A percentile compares a stretch with the other conserved stretches of the same genome.
Evolutionary conservation across 1,140 invertebrate genomes (phyloP).

Genomic region (Mamestra configurata): DNA sequence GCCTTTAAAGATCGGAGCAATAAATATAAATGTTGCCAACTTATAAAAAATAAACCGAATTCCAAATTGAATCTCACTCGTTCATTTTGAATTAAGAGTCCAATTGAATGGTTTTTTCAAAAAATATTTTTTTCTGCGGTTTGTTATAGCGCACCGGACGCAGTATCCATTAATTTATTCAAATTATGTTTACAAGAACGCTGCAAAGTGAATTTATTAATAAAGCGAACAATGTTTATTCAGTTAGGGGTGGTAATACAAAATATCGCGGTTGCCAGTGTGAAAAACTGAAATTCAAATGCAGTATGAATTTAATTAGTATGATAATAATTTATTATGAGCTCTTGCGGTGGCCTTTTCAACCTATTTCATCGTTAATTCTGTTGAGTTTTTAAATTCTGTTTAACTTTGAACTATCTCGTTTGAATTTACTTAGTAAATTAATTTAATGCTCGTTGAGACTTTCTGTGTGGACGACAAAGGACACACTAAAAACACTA

Average conservation of each 20-base stretch:
- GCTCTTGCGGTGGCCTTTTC: neutral
- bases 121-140: conserved; percentile 11
- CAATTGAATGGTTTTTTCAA: neutral
- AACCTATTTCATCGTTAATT: neutral
- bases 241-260: neutral
- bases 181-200: conserved; percentile 8
- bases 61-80: neutral
- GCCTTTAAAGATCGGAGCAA: neutral
- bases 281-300: neutral
- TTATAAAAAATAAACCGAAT: neutral
- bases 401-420: neutral
- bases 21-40: neutral
- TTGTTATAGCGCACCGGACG: neutral
- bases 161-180: neutral
- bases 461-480: neutral
- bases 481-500: no score
- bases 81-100: neutral
- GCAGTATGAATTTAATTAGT: neutral
- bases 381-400: neutral
- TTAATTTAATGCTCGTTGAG: neutral
- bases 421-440: neutral
- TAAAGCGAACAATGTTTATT: neutral
- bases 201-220: neutral
- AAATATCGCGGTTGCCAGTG: neutral
- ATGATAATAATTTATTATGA: conserved; percentile 27